Percentiles rank a stretch among this genome's conserved stretches.
Conservation (phyloP, 2,113 vertebrate species). For the Tylochromis polylepis region DNA sequence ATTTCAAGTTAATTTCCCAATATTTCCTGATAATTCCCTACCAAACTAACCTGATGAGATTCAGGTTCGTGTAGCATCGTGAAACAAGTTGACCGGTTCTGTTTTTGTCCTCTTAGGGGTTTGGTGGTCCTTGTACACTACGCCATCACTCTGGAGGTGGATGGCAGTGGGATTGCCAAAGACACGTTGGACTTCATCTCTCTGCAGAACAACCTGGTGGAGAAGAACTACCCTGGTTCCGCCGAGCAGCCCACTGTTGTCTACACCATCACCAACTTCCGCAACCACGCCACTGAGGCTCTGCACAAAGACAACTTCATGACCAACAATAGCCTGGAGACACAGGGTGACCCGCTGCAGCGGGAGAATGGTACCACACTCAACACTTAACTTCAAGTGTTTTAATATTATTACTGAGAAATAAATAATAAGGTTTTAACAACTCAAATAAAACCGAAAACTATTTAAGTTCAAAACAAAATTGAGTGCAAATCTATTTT, state of each 20-base stretch:
- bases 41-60: not conserved
- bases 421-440: not conserved
- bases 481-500: not conserved
- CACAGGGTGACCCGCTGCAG: slow-evolving; percentile 72
- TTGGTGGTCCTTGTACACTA: slow-evolving; percentile 83
- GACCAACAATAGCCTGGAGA: slow-evolving; percentile 75
- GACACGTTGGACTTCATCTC: slow-evolving; percentile 85
- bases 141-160: slow-evolving; percentile 81
- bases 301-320: slow-evolving; percentile 81
- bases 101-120: slow-evolving; percentile 44
- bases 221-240: slow-evolving; percentile 76
- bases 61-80: not conserved
- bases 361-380: slow-evolving; percentile 74
- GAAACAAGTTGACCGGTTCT: not conserved
- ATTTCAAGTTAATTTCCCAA: not conserved
- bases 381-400: not conserved
- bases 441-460: not conserved
- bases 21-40: not conserved
- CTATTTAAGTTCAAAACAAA: not conserved
- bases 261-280: slow-evolving; percentile 88
- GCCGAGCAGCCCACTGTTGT: slow-evolving; percentile 84
- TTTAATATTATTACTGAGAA: not conserved
- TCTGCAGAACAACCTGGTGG: slow-evolving; percentile 87
- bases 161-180: slow-evolving; percentile 73
- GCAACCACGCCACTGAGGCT: slow-evolving; percentile 83